phyloP scores from a whole-genome alignment of 2,888 invertebrate species.

The Hesperia comma region DNA sequence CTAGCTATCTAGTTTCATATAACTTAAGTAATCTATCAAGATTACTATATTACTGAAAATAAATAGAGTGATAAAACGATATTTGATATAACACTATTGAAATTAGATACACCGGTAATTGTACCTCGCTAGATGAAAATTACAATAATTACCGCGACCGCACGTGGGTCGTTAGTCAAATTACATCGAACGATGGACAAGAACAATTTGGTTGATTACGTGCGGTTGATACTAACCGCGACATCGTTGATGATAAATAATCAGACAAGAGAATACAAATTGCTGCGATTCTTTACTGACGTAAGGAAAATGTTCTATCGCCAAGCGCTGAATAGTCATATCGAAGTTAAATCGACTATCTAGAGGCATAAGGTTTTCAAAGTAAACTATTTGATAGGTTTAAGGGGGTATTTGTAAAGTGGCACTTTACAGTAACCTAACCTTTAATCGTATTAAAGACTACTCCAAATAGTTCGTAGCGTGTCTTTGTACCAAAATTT shows the following conservation, averaged over 20 bases:
- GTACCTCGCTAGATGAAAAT: background rate
- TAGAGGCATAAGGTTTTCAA: too few species aligned
- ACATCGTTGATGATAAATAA: constrained; percentile 8
- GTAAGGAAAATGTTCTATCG: background rate
- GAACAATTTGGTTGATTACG: constrained; percentile 15
- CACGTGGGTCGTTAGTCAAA: constrained; percentile 5
- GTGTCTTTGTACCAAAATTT: too few species aligned
- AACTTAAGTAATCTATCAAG: too few species aligned
- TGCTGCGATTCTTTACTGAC: background rate
- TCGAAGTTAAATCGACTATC: background rate
- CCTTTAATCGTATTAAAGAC: too few species aligned
- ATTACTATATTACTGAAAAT: too few species aligned
- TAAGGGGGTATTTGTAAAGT: too few species aligned
- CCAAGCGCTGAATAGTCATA: background rate
- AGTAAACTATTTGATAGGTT: too few species aligned
- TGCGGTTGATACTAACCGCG: constrained; percentile 12
- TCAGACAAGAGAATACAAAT: background rate
- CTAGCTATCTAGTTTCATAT: too few species aligned
- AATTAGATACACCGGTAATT: background rate
- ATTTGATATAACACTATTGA: too few species aligned
- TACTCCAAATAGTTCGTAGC: too few species aligned
- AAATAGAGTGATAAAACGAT: too few species aligned
- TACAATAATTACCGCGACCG: background rate
- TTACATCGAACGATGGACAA: background rate
- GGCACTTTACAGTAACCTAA: too few species aligned